Evolutionary conservation across 2,797 vertebrate genomes (phyloP).

Genomic region (Zenarchopterus dispar): DNA sequence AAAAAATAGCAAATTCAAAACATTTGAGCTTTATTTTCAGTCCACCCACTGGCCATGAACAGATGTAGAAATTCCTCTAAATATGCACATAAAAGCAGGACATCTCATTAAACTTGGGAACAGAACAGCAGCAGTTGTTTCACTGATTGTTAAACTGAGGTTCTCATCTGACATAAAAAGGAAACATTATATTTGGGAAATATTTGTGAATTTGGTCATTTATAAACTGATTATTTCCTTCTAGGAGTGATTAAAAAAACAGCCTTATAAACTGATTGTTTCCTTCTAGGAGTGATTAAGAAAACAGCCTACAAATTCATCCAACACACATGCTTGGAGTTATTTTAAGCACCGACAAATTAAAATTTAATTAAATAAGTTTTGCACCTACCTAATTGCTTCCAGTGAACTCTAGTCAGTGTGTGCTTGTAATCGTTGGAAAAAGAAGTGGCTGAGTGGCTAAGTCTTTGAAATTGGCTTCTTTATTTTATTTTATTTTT

Average conservation of each 20-base stretch:
- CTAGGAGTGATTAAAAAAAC: background rate
- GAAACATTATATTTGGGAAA: slow-evolving; percentile 3
- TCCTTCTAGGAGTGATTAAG: background rate
- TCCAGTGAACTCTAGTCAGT: background rate
- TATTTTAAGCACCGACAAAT: background rate
- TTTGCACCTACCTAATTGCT: background rate
- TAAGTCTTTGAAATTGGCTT: slow-evolving; percentile 21
- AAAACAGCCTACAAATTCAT: background rate
- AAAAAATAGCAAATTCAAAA: no score
- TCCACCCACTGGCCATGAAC: no score
- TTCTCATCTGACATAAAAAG: background rate
- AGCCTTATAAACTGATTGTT: background rate
- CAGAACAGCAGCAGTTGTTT: slow-evolving; percentile 8
- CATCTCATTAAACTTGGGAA: background rate
- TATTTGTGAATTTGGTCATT: slow-evolving; percentile 16
- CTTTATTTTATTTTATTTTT: slow-evolving; percentile 6
- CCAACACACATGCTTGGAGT: no score
- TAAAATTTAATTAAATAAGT: background rate
- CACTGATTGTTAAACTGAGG: background rate
- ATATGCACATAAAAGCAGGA: no score
- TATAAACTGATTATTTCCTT: background rate
- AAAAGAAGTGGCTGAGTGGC: slow-evolving; percentile 12
- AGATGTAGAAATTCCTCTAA: no score
- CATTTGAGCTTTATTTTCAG: no score
- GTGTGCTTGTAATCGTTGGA: background rate